Evolutionary conservation across 1,140 invertebrate species (phyloP), one percentile per base, ranked within the genome.

Genomic region (Drosophila kurseongensis): DNA sequence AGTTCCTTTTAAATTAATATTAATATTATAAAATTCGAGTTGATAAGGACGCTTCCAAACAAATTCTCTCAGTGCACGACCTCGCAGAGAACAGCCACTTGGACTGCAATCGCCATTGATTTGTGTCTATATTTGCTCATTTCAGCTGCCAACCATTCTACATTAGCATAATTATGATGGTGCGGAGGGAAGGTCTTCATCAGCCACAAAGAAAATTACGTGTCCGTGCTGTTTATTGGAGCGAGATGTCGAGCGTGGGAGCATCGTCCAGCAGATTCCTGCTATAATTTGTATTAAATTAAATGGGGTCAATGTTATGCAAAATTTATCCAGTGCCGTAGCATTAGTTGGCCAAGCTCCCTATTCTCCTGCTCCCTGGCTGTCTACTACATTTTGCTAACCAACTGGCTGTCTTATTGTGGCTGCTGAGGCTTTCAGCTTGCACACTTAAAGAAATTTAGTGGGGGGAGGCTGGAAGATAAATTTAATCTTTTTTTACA

Each of bases 261-360:
- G 35, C 14, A 23, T 58, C 18, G 36, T 38, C 50, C 54, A 41
- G 48, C 38, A 35, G 72, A 50, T 61, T 63, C 44, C 50, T 16
- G 44, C 41, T 51, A 80, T 85, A 77, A 84, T 78, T 83, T 71
- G 60, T 88, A 78, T 82, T 65, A 44, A 76, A 83, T 65, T 51
- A 61, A 88, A 76, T 68, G 71, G 51, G 83, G 75, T 86, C 83
- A 88, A 76, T 88, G 79, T 60, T 88, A 88, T 82, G 78, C 83
- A 78, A 88, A 79, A 83, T 79, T 69, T 68, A 35, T 23, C 29
- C 13, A 54, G 8, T 9, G 29, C 29, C 29, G 29, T 32, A 6
- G 5, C 29, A 32, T 32, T 7, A 8, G 29, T 32, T 29, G 27
- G 23, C 18, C 18, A 27, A 12, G 36, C 14, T n/a, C 13, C 23